Evolutionary conservation across 2,113 vertebrate genomes (phyloP).

Genomic region (Scortum barcoo): DNA sequence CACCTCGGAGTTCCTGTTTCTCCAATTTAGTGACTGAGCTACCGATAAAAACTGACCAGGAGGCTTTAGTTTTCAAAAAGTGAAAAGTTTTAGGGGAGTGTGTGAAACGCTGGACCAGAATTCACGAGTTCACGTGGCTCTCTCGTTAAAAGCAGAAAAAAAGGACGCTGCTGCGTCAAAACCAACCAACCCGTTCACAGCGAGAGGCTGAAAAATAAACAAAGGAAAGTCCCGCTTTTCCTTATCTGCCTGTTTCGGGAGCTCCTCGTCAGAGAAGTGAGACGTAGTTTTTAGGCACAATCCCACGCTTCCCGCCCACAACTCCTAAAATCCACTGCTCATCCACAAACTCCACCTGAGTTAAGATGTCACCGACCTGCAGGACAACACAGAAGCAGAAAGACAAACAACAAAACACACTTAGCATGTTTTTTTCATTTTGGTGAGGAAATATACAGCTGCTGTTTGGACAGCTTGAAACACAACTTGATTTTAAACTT

Average conservation of each 20-base stretch:
- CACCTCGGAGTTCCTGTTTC: background rate
- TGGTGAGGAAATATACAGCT: no score
- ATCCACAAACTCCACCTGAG: conserved; percentile 75
- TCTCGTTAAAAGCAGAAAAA: background rate
- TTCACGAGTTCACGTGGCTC: background rate
- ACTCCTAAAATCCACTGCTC: conserved; percentile 82
- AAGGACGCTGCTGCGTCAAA: background rate
- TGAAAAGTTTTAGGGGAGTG: background rate
- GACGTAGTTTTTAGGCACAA: conserved; percentile 82
- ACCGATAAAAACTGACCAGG: background rate
- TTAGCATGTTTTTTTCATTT: no score
- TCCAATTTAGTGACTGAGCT: background rate
- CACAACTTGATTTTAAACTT: no score
- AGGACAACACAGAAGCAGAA: background rate
- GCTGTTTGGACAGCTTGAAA: no score
- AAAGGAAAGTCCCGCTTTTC: background rate
- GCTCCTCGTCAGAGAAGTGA: conserved; percentile 58
- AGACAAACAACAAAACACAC: no score
- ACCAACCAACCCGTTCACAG: background rate
- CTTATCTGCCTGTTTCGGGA: background rate
- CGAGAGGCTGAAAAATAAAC: background rate
- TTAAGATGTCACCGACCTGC: conserved; percentile 79
- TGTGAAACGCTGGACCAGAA: background rate
- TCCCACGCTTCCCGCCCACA: conserved; percentile 73
- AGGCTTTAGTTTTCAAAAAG: background rate